phyloP scores from a whole-genome alignment of 2,888 invertebrate genomes.

The Anagyrus pseudococci region DNA sequence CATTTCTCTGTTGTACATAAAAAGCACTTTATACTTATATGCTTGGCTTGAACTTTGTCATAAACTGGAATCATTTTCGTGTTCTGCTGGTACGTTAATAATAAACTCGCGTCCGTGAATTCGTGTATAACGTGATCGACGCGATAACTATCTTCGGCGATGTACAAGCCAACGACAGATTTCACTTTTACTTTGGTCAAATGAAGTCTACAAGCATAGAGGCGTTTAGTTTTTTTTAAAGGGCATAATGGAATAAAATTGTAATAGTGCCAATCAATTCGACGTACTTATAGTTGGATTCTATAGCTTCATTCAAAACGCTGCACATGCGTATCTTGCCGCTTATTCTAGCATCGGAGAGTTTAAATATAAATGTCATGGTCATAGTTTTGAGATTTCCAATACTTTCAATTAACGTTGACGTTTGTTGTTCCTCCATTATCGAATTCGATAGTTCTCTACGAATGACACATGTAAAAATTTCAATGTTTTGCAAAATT shows the following conservation, averaged over 20 bases:
- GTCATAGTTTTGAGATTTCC: constrained; percentile 23
- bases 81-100: constrained; percentile 16
- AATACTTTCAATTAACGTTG: constrained; percentile 3
- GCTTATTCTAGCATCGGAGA: constrained; percentile 21
- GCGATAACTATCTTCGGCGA: constrained; percentile 24
- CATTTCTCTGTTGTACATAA: too few species aligned
- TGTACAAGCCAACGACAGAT: constrained; percentile 26
- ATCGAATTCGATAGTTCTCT: constrained; percentile 23
- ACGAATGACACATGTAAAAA: not conserved
- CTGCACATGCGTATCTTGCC: constrained; percentile 29
- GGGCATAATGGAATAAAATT: not conserved
- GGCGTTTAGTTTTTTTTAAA: not conserved
- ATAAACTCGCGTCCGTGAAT: constrained; percentile 22
- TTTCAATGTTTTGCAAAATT: not conserved
- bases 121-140: constrained; percentile 24
- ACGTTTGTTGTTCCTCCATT: constrained; percentile 9
- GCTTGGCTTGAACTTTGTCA: constrained; percentile 16
- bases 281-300: constrained; percentile 22
- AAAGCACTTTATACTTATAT: constrained; percentile 24
- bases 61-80: constrained; percentile 22
- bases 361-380: constrained; percentile 23
- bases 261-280: not conserved
- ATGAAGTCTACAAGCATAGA: constrained; percentile 11
- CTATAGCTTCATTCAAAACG: constrained; percentile 15
- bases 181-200: constrained; percentile 16